These are phyloP conservation scores for Paramuricea clavata DNA, from an alignment of 92 coral and sea anemone species.

Conservation along the genomic window DNA sequence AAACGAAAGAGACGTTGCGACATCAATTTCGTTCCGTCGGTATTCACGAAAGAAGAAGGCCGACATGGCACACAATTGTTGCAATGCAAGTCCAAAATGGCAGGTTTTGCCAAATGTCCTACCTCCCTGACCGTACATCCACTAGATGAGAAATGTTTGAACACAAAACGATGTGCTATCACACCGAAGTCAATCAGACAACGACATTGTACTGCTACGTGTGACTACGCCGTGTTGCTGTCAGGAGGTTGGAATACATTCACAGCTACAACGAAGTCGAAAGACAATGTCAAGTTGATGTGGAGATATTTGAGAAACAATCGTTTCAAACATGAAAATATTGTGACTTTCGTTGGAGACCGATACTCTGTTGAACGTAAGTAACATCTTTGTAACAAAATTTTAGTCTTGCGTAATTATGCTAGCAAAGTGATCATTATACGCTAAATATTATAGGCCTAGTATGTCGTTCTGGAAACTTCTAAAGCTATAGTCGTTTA, in stretches of 20 bases:
- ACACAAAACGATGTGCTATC: conserved; percentile 76
- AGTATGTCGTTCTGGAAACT: background rate
- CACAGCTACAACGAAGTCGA: conserved; percentile 77
- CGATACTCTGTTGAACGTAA: conserved; percentile 85
- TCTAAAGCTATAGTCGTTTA: background rate
- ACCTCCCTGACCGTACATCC: conserved; percentile 37
- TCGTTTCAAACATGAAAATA: conserved; percentile 73
- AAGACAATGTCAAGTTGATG: conserved; percentile 75
- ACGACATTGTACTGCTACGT: conserved; percentile 67
- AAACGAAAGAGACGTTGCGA: conserved; percentile 81
- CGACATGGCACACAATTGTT: conserved; percentile 67
- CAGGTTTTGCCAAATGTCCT: conserved; percentile 78
- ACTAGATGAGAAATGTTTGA: conserved; percentile 64
- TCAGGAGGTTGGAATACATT: conserved; percentile 88
- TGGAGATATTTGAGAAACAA: conserved; percentile 81
- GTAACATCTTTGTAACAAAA: conserved; percentile 48
- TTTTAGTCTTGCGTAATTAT: background rate
- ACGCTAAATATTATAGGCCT: background rate
- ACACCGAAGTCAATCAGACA: conserved; percentile 37
- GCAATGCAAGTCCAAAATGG: conserved; percentile 70
- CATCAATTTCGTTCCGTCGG: conserved; percentile 89
- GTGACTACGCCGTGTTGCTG: conserved; percentile 88
- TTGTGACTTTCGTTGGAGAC: conserved; percentile 85
- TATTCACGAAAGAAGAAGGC: conserved; percentile 66
- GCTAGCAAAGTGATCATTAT: background rate